Evolutionary conservation across 64 coral and sea anemone species (phyloP), one percentile per base, ranked within the genome.

Genomic region (Montipora efflorescens): DNA sequence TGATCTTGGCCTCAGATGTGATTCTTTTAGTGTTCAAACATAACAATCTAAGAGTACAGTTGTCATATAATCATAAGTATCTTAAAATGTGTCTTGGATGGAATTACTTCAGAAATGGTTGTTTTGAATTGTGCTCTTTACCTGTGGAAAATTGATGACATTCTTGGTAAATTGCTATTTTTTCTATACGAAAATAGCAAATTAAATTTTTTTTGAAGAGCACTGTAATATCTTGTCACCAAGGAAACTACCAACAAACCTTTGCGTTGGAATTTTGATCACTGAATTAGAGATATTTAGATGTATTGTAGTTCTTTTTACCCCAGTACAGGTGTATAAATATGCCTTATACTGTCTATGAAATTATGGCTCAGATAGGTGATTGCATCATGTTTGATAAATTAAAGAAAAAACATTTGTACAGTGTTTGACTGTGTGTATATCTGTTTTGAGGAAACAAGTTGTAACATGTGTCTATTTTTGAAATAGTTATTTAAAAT

Each of bases 81-180:
- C 36, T 51, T 48, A 12, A 78, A 78, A 78, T 48, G 76, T 7
- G n/a, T 86, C 36, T 86, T 47, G 45, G 16, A 72, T 70, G 47
- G 19, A 49, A 69, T 84, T 68, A 16, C 15, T 69, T 70, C 61
- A 43, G 11, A 83, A 82, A 59, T 51, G 21, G 61, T 68, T 45
- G 19, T 44, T n/a, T 25, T 50, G 59, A 6, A 25, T 62, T 68
- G n/a, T 86, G 47, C 45, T 86, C 7, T 71, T 47, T 49, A 50
- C 9, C n/a, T 86, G 66, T 71, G 15, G 82, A 86, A 86, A 86
- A 86, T 71, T 86, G 82, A 86, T 86, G 46, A 71, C 15, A 43
- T 16, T 48, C 45, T n/a, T 3, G 3, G 81, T 71, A 71, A 50
- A 78, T 13, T 78, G 46, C 15, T 7, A 76, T 76, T 18, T 51